A percentile compares a stretch with the other conserved stretches of the same genome.
phyloP scores from a whole-genome alignment of 1,140 invertebrate genomes.

The Papilio glaucus region DNA sequence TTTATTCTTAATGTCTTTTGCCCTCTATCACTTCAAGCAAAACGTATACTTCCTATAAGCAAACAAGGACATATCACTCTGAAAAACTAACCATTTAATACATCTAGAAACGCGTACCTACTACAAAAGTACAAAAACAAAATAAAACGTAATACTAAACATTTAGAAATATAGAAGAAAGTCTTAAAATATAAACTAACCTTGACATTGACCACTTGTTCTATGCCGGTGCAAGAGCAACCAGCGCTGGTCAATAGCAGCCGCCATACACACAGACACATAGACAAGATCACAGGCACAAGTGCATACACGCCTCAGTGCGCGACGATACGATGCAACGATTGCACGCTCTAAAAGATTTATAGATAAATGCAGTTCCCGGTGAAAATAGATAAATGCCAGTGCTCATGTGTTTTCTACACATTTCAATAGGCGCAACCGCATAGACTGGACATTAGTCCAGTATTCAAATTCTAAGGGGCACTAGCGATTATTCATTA shows the following conservation, averaged over 20 bases:
- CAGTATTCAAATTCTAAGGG: conserved; percentile 49
- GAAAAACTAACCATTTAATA: no score
- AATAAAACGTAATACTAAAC: background rate
- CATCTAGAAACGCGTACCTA: no score
- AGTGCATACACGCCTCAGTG: conserved; percentile 74
- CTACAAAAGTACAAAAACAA: background rate
- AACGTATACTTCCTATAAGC: no score
- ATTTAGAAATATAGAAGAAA: conserved; percentile 41
- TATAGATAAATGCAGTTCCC: conserved; percentile 83
- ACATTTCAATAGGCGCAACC: conserved; percentile 80
- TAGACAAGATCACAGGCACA: conserved; percentile 49
- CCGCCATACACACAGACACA: conserved; percentile 55
- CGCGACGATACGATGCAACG: conserved; percentile 77
- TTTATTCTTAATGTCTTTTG: no score
- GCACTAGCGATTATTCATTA: conserved; percentile 56
- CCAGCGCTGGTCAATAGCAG: conserved; percentile 53
- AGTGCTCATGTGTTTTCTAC: conserved; percentile 76
- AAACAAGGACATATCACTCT: no score
- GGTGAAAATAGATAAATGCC: conserved; percentile 84
- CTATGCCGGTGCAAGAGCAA: conserved; percentile 48
- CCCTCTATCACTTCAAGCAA: no score
- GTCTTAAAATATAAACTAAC: conserved; percentile 39
- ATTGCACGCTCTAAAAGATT: conserved; percentile 84
- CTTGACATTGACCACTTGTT: conserved; percentile 60
- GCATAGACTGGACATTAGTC: conserved; percentile 70